Percentiles rank a stretch among this genome's conserved stretches.
These are phyloP conservation scores for Corapipo altera DNA, from an alignment of 2,113 vertebrate genomes.

Conservation along the genomic window DNA sequence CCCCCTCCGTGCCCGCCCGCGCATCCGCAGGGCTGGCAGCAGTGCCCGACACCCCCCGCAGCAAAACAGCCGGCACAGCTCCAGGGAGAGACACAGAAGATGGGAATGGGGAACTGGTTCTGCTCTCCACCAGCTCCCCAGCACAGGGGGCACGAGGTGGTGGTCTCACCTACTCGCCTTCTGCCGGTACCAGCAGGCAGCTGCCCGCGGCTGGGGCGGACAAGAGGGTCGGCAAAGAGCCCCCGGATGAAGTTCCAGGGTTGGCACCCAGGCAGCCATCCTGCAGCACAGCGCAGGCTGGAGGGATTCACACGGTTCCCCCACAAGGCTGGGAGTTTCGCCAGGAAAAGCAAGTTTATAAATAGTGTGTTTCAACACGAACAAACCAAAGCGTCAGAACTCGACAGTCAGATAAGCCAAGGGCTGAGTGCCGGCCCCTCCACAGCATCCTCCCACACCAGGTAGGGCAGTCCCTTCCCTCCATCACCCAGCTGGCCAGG, in stretches of 20 bases:
- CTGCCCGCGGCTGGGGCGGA: fast-evolving
- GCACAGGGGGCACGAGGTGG: fast-evolving
- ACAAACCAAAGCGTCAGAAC: neutral
- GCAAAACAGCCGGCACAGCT: neutral
- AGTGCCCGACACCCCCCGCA: neutral
- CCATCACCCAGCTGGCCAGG: neutral
- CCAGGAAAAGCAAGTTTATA: slow-evolving; percentile 63
- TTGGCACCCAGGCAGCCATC: neutral
- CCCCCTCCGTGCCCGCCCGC: neutral
- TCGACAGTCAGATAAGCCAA: neutral
- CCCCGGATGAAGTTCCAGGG: neutral
- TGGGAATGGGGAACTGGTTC: neutral
- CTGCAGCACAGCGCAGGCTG: neutral
- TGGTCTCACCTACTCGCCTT: neutral
- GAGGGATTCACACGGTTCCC: slow-evolving; percentile 34
- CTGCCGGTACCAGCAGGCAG: neutral
- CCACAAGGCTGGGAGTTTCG: slow-evolving; percentile 45
- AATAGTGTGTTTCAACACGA: slow-evolving; percentile 47
- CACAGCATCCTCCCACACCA: neutral
- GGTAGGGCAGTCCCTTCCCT: neutral
- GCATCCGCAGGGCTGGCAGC: neutral
- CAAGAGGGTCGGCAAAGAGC: neutral
- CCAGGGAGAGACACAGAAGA: neutral
- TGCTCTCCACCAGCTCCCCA: neutral
- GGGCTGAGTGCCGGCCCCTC: neutral